These are phyloP conservation scores for Centruroides vittatus DNA, from an alignment of 1,140 invertebrate genomes.

Conservation along the genomic window DNA sequence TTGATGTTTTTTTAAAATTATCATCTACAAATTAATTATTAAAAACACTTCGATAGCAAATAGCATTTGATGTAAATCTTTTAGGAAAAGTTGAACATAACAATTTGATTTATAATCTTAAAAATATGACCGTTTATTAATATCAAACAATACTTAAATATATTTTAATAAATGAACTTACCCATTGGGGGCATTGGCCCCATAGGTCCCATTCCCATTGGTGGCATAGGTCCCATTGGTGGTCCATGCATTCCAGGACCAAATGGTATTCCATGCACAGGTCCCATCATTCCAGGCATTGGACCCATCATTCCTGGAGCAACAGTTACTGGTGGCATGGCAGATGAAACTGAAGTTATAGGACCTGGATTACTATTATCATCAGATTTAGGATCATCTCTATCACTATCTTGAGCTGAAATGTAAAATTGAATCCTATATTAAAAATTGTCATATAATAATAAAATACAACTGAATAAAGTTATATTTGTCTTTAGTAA, in stretches of 20 bases:
- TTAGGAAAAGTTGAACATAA: too few relatives aligned
- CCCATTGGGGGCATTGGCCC: constrained; percentile 31
- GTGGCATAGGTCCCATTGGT: constrained; percentile 30
- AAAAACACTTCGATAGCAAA: too few relatives aligned
- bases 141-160: too few relatives aligned
- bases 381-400: constrained; percentile 53
- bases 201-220: constrained; percentile 48
- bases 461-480: too few relatives aligned
- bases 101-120: too few relatives aligned
- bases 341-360: background rate
- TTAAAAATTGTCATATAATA: background rate
- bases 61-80: too few relatives aligned
- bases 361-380: constrained; percentile 52
- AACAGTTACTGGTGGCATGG: too few relatives aligned
- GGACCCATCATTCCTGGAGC: constrained; percentile 17
- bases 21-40: too few relatives aligned
- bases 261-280: constrained; percentile 5
- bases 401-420: constrained; percentile 38
- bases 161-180: background rate
- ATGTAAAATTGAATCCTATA: background rate
- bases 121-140: too few relatives aligned
- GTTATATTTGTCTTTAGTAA: too few relatives aligned
- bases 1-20: too few relatives aligned
- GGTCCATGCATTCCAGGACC: constrained; percentile 33
- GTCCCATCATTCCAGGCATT: constrained; percentile 25